Evolutionary conservation across 2,888 invertebrate species (phyloP), one percentile per base, ranked within the genome.

Genomic region (Pyrrhosoma nymphula): DNA sequence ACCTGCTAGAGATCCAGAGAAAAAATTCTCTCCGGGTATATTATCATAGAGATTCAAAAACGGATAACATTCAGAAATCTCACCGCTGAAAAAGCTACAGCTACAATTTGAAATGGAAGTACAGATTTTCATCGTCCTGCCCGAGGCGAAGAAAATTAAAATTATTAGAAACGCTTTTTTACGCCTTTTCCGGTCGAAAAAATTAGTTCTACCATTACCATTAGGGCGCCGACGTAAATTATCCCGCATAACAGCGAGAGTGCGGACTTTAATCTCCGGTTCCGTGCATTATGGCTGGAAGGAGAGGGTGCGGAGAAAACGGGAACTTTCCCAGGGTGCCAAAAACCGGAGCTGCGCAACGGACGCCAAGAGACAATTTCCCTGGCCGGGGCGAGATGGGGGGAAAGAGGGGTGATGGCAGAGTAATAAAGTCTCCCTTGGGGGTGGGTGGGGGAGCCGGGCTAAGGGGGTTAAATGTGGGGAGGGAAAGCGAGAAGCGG

Each of bases 261-360:
- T 20, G 75, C 12, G 35, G 75, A 30, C 75, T 82, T 82, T 82
- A 35, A 82, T 82, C 75, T 82, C 75, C 75, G 75, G 75, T 30
- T 30, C 35, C 26, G 30, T 30, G 30, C 75, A 82, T 30, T 35
- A 10, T 10, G 69, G 69, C 16, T 2, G 69, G 69, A 69, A n/a
- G 69, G n/a, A 26, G 23, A 18, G 69, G 69, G 16, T n/a, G 75
- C 30, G 23, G 12, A 30, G 75, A 12, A 30, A 20, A 26, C 30
- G 75, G 75, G 75, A 82, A 82, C 75, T 82, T 82, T 35, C 30
- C 75, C 75, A 82, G 35, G 75, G 75, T 14, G 75, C 75, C 75
- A 82, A 82, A 82, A 82, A 82, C 75, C 18, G 75, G 30, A 35
- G 75, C 75, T 82, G 0, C 30, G 30, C 75, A 30, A 16, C 30